Evolutionary conservation across 2,113 vertebrate genomes (phyloP).

Genomic region (Rhinoderma darwinii): DNA sequence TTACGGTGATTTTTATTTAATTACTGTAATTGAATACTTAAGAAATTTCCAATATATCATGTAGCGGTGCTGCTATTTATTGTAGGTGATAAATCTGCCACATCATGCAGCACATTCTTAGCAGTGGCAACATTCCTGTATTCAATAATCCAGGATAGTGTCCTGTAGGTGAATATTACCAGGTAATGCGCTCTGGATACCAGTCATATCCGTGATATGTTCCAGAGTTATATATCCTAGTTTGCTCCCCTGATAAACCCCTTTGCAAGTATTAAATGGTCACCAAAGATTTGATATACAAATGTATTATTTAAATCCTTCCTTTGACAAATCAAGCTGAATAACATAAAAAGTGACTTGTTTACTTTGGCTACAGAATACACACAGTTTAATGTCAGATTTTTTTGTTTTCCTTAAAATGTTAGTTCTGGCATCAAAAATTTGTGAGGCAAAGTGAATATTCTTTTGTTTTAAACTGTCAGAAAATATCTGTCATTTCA

Average conservation of each 20-base stretch:
- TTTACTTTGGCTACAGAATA: conserved; percentile 27
- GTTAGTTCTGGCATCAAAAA: conserved; percentile 50
- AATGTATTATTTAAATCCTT: background rate
- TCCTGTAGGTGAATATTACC: background rate
- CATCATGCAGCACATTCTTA: too few relatives aligned
- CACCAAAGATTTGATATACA: background rate
- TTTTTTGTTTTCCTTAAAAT: conserved; percentile 50
- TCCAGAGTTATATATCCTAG: background rate
- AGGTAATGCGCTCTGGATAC: background rate
- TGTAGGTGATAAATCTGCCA: too few relatives aligned
- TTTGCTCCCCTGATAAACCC: background rate
- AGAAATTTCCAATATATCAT: too few relatives aligned
- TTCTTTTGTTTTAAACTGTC: conserved; percentile 51
- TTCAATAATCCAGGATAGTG: too few relatives aligned
- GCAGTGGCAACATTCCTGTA: too few relatives aligned
- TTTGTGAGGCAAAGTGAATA: conserved; percentile 24
- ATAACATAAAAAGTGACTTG: background rate
- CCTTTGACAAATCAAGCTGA: background rate
- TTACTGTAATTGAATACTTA: too few relatives aligned
- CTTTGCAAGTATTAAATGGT: background rate
- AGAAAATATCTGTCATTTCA: conserved; percentile 39
- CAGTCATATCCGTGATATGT: background rate
- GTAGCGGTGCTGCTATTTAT: too few relatives aligned
- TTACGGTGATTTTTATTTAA: too few relatives aligned
- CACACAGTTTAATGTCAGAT: background rate